A percentile compares a stretch with the other conserved stretches of the same genome.
phyloP scores from a whole-genome alignment of 1,140 invertebrate species.

The Pissodes strobi region DNA sequence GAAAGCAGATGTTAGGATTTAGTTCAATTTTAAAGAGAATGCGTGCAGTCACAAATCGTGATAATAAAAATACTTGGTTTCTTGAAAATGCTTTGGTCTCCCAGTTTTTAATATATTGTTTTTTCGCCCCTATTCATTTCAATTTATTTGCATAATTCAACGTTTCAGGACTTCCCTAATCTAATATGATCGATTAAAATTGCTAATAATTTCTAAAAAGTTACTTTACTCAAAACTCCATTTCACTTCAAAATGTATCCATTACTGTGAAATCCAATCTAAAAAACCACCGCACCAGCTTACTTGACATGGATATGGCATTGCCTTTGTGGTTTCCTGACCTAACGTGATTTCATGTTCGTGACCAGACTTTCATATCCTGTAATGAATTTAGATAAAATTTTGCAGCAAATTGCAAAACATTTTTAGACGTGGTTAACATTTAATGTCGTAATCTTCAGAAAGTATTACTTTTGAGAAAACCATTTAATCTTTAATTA shows the following conservation, averaged over 20 bases:
- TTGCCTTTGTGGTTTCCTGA: constrained; percentile 19
- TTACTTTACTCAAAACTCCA: too few species aligned
- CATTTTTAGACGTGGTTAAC: not conserved
- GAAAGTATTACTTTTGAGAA: not conserved
- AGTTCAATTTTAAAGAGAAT: too few species aligned
- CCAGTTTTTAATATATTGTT: too few species aligned
- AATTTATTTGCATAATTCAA: too few species aligned
- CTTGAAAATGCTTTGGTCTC: too few species aligned
- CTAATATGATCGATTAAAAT: not conserved
- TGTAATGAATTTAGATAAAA: constrained; percentile 13
- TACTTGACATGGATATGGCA: constrained; percentile 29
- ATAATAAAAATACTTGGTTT: too few species aligned
- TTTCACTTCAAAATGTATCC: too few species aligned
- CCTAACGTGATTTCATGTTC: constrained; percentile 14
- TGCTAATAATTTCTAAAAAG: not conserved
- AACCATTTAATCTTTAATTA: too few species aligned
- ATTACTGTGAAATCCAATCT: not conserved
- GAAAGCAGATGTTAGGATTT: too few species aligned
- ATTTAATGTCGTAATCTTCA: too few species aligned
- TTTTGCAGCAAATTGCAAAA: constrained; percentile 11
- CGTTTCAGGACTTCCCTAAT: not conserved
- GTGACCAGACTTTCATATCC: constrained; percentile 15
- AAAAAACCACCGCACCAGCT: not conserved
- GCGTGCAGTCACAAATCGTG: too few species aligned
- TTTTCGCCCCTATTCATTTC: too few species aligned